These are phyloP conservation scores for Lithobates pipiens DNA, from an alignment of 2,797 vertebrate genomes.

Conservation along the genomic window DNA sequence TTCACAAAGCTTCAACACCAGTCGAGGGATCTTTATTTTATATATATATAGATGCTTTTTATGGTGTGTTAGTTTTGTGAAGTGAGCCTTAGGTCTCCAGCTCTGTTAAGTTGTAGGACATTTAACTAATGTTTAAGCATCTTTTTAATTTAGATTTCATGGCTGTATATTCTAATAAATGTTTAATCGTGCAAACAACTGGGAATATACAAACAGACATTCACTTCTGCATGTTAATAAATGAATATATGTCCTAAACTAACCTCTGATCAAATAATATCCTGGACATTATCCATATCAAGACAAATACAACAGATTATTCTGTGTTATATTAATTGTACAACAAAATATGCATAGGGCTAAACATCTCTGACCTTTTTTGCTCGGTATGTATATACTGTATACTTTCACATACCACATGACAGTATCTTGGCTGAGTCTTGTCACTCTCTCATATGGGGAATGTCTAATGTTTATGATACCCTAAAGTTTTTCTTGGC, in stretches of 20 bases:
- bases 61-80: too few species aligned
- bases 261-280: constrained; percentile 20
- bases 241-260: constrained; percentile 22
- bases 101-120: too few species aligned
- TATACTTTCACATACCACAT: not conserved
- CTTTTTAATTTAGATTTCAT: not conserved
- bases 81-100: too few species aligned
- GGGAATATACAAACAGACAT: not conserved
- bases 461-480: constrained; percentile 23
- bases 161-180: not conserved
- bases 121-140: not conserved
- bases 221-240: not conserved
- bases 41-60: too few species aligned
- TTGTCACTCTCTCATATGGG: constrained; percentile 26
- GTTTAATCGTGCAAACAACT: not conserved
- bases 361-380: constrained; percentile 20
- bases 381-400: constrained; percentile 9
- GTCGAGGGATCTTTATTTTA: too few species aligned
- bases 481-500: constrained; percentile 44
- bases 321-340: constrained; percentile 37
- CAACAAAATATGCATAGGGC: constrained; percentile 22
- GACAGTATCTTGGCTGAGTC: constrained; percentile 23
- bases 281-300: constrained; percentile 18
- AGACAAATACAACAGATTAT: constrained; percentile 7
- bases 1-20: too few species aligned